phyloP scores from a whole-genome alignment of 2,113 vertebrate species.

The Oreotrochilus melanogaster region DNA sequence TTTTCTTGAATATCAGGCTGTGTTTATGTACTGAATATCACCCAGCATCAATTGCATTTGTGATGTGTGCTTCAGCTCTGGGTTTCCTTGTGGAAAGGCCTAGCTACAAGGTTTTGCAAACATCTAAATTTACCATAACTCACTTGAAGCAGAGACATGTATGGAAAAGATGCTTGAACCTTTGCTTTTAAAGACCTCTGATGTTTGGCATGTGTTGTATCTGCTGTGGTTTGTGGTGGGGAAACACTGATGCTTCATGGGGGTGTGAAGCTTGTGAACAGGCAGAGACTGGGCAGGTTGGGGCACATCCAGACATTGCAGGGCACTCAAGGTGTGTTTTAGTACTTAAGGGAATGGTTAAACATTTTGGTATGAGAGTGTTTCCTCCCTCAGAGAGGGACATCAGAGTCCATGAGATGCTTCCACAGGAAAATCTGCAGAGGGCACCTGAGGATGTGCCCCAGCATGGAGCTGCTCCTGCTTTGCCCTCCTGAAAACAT shows the following conservation, averaged over 20 bases:
- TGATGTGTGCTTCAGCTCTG: neutral
- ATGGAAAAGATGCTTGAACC: neutral
- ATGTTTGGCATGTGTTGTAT: neutral
- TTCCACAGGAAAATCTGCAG: neutral
- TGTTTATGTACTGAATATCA: neutral
- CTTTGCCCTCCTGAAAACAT: neutral
- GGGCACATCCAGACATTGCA: neutral
- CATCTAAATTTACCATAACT: neutral
- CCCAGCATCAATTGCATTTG: neutral
- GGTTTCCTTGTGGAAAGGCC: fast-evolving
- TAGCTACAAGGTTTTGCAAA: neutral
- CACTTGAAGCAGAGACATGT: neutral
- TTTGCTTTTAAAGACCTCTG: slow-evolving; percentile 3
- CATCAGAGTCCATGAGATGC: neutral
- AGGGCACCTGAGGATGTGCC: neutral
- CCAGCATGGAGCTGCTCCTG: neutral
- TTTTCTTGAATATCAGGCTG: neutral
- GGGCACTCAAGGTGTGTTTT: neutral
- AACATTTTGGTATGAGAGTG: neutral
- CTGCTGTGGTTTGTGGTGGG: neutral
- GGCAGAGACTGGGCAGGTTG: neutral
- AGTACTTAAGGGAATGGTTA: neutral
- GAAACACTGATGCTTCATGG: fast-evolving
- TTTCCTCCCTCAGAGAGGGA: neutral
- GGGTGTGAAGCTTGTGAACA: neutral